phyloP scores from a whole-genome alignment of 2,113 vertebrate genomes.

The Crotophaga sulcirostris region DNA sequence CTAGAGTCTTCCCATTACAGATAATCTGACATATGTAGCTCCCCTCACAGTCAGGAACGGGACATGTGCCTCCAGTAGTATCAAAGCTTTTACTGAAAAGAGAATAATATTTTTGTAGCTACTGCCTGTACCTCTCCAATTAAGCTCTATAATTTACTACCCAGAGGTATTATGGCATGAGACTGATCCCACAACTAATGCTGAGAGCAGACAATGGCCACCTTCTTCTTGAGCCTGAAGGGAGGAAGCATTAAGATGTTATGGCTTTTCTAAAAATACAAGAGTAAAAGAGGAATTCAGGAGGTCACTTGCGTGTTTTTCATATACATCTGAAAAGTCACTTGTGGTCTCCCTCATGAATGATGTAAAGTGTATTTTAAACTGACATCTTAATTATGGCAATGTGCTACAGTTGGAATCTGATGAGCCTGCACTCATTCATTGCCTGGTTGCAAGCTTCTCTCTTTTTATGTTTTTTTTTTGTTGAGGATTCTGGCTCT shows the following conservation, averaged over 20 bases:
- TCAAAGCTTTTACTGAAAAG: neutral
- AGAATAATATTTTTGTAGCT: neutral
- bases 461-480: neutral
- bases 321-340: conserved; percentile 64
- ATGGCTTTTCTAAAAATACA: neutral
- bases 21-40: neutral
- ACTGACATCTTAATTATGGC: conserved; percentile 50
- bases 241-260: neutral
- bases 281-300: neutral
- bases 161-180: neutral
- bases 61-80: neutral
- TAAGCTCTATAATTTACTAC: neutral
- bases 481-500: conserved; percentile 31
- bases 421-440: conserved; percentile 37
- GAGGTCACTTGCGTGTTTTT: conserved; percentile 7
- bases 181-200: neutral
- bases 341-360: neutral
- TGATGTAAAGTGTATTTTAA: conserved; percentile 40
- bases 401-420: conserved; percentile 40
- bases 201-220: neutral
- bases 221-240: neutral
- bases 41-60: neutral
- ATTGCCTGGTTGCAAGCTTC: neutral
- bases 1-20: neutral
- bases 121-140: neutral